Evolutionary conservation across 2,797 vertebrate genomes (phyloP).

Genomic region (Galagoides demidoff): DNA sequence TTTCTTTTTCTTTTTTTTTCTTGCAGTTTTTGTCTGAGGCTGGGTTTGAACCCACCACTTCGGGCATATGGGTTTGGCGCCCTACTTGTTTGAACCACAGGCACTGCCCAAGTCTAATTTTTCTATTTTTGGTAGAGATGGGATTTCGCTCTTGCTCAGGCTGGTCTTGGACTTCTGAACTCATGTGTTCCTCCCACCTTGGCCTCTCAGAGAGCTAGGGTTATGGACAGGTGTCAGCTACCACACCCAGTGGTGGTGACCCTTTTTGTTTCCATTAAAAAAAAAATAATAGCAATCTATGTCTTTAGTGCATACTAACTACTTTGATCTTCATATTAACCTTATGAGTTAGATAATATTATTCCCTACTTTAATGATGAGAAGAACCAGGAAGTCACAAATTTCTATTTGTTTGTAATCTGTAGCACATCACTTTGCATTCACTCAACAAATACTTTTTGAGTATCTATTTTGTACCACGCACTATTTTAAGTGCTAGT

Average conservation of each 20-base stretch:
- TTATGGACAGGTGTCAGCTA: no score
- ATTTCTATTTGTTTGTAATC: neutral
- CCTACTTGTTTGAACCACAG: no score
- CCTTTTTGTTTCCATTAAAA: neutral
- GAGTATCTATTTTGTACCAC: neutral
- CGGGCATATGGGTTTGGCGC: no score
- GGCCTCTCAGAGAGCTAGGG: no score
- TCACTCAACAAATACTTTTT: neutral
- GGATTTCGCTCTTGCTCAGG: no score
- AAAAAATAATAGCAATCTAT: neutral
- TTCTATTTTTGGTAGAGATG: no score
- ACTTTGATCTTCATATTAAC: neutral
- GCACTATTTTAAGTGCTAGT: neutral
- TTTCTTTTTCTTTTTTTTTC: no score
- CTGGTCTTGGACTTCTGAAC: no score
- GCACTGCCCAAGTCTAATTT: no score
- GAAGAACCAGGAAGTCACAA: neutral
- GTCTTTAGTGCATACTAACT: neutral
- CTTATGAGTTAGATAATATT: neutral
- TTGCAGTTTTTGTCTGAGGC: no score
- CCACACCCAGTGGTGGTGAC: neutral
- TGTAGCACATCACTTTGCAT: neutral
- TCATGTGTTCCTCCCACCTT: no score
- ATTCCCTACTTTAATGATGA: neutral
- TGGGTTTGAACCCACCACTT: no score